A percentile compares a stretch with the other conserved stretches of the same genome.
Evolutionary conservation across 2,797 vertebrate species (phyloP).

Genomic region (Glossophaga mutica): DNA sequence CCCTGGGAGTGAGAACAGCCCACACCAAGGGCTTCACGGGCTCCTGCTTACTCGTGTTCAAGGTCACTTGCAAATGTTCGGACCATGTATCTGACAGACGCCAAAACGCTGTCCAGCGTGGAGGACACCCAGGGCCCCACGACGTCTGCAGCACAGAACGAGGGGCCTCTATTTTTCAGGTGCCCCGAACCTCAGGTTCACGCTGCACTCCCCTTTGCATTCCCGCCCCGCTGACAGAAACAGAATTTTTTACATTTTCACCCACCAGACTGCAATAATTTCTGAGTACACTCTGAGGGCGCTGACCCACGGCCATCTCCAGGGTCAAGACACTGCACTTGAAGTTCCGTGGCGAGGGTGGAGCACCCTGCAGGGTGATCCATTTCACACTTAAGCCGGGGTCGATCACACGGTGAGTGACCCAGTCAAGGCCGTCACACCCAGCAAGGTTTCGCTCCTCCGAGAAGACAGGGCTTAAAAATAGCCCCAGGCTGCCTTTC

Average conservation of each 20-base stretch:
- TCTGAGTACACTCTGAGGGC: background rate
- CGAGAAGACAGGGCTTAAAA: slow-evolving; percentile 27
- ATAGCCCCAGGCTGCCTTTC: background rate
- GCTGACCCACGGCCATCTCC: background rate
- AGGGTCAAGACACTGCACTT: background rate
- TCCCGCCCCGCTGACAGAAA: background rate
- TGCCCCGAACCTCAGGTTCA: background rate
- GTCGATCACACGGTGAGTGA: background rate
- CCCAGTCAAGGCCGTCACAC: background rate
- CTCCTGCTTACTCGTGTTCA: background rate
- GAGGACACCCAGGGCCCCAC: accelerated
- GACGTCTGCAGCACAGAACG: background rate
- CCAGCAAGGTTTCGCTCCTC: background rate
- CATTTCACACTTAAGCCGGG: background rate
- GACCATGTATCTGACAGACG: no score
- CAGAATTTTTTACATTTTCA: background rate
- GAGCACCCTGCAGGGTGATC: background rate
- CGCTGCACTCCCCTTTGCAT: background rate
- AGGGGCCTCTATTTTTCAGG: background rate
- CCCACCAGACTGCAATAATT: background rate
- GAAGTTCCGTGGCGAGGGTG: background rate
- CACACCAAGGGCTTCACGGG: accelerated
- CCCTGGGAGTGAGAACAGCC: accelerated
- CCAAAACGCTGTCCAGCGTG: accelerated
- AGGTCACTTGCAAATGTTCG: background rate